phyloP scores from a whole-genome alignment of 2,113 vertebrate species.

The Siniperca knerii region DNA sequence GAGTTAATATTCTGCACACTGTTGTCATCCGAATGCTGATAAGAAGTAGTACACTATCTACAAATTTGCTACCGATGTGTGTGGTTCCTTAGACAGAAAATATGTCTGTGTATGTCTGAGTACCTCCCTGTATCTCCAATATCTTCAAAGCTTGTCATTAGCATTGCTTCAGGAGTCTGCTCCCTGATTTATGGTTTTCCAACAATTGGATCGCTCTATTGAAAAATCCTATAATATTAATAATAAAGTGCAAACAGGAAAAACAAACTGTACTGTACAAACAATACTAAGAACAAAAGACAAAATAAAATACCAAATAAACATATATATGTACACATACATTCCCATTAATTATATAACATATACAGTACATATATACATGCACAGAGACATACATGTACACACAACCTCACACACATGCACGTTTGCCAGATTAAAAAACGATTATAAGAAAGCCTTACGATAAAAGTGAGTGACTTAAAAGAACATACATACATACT shows the following conservation, averaged over 20 bases:
- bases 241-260: neutral
- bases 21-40: conserved; percentile 10
- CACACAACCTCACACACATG: neutral
- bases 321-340: neutral
- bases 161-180: conserved; percentile 50
- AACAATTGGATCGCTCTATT: conserved; percentile 53
- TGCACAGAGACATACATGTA: neutral
- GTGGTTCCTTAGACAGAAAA: neutral
- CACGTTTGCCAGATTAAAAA: neutral
- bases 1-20: conserved; percentile 33
- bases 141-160: conserved; percentile 54
- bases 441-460: neutral
- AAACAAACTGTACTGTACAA: no score
- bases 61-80: conserved; percentile 10
- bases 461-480: neutral
- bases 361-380: neutral
- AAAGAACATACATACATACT: no score
- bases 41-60: conserved; percentile 32
- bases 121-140: conserved; percentile 15
- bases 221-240: neutral
- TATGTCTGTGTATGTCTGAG: neutral
- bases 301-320: neutral
- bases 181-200: conserved; percentile 60
- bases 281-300: neutral
- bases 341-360: neutral